Base-by-base conservation (phyloP, 2,797 vertebrate species). In the Denticeps clupeoides region DNA sequence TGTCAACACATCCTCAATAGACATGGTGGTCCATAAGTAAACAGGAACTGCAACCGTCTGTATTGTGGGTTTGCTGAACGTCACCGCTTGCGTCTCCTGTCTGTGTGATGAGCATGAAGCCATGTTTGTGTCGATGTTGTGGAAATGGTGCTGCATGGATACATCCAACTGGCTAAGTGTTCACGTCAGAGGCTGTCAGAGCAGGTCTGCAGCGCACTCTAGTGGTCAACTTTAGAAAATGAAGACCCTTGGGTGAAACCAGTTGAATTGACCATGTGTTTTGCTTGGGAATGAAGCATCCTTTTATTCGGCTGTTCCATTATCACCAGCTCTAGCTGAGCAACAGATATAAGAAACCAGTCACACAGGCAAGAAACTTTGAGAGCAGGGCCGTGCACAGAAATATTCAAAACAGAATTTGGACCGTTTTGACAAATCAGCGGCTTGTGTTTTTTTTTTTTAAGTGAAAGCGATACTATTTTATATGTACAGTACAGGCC, bases 71-170 rank as follows among this genome's bases (percentile, higher is more conserved):
- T 50, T 78, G 69, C 70, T 63, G 72, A 69, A 75, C 71, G 72
- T 63, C 67, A 69, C 55, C 73, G 65, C 51, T 23, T 33, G 9
- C 71, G 38, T 73, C 63, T 69, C 35, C 31, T 53, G 56, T 57
- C 55, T 68, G 66, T 45, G 57, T 65, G 58, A 65, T 74, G 78
- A 75, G 85, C 85, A 87, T 87, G 83, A 67, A n/a, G 70, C 70
- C 68, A 71, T 86, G 67, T 55, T 59, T 66, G 59, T 72, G 62
- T n/a, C n/a, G n/a, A 42, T 65, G 53, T 55, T 71, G 75, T 78
- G 45, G 59, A 49, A 58, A 51, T 4, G 26, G 42, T 21, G 68
- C 58, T 58, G 60, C 58, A 25, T 48, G 69, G 72, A 69, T 71
- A 67, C 13, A 79, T 84, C 79, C 83, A 81, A 82, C 79, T 83